Percentiles rank a stretch among this genome's conserved stretches.
These are phyloP conservation scores for Helobdella robusta DNA, from an alignment of 2,888 invertebrate species.

Conservation along the genomic window DNA sequence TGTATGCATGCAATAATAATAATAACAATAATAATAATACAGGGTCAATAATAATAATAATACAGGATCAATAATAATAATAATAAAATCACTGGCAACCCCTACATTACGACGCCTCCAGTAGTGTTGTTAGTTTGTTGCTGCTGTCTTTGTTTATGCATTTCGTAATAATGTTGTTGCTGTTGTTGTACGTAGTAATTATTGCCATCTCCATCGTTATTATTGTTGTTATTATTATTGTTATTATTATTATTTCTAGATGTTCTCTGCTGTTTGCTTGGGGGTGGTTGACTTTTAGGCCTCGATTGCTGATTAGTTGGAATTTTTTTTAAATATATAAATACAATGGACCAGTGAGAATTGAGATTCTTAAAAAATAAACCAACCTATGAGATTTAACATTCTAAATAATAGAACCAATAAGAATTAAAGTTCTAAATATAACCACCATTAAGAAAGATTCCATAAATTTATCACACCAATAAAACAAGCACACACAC, in stretches of 20 bases:
- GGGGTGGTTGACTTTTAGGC: constrained; percentile 20
- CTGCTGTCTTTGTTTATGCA: too few species aligned
- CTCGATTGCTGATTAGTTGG: constrained; percentile 1
- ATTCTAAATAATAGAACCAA: background rate
- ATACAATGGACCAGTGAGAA: too few species aligned
- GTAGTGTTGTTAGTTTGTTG: background rate
- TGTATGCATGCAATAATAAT: too few species aligned
- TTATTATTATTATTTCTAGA: constrained; percentile 41
- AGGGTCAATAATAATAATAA: too few species aligned
- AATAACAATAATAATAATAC: too few species aligned
- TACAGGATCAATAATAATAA: too few species aligned
- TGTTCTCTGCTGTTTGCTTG: constrained; percentile 27
- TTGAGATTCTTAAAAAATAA: too few species aligned
- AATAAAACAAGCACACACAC: background rate
- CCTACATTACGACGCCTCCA: constrained; percentile 15
- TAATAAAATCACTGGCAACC: background rate
- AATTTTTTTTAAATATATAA: too few species aligned
- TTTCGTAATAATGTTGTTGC: background rate
- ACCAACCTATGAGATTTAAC: too few species aligned
- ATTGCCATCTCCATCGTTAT: too few species aligned
- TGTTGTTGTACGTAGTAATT: background rate
- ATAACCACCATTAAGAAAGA: too few species aligned
- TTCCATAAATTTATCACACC: background rate
- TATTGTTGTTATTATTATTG: constrained; percentile 35
- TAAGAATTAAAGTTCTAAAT: background rate